phyloP scores from a whole-genome alignment of 2,113 vertebrate species.

The Illadopsis cleaveri region DNA sequence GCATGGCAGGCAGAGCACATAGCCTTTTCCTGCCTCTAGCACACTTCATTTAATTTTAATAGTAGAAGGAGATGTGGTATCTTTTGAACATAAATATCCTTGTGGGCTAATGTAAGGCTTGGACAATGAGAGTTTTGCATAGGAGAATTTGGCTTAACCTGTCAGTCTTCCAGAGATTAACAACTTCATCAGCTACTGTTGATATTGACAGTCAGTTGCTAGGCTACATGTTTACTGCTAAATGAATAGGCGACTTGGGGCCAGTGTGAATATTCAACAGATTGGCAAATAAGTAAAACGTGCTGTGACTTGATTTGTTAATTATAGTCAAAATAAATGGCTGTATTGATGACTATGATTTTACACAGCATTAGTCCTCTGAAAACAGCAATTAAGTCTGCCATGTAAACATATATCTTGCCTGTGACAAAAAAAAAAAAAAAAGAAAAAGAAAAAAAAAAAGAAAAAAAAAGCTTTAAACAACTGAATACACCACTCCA shows the following conservation, averaged over 20 bases:
- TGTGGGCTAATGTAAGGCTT: slow-evolving; percentile 53
- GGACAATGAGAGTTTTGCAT: slow-evolving; percentile 59
- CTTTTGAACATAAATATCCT: slow-evolving; percentile 65
- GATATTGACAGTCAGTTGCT: slow-evolving; percentile 85
- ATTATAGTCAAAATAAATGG: slow-evolving; percentile 71
- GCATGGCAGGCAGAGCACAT: slow-evolving; percentile 45
- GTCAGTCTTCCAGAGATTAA: slow-evolving; percentile 79
- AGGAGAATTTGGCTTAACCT: slow-evolving; percentile 56
- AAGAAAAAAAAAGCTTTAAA: slow-evolving; percentile 36
- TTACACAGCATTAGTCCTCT: slow-evolving; percentile 62
- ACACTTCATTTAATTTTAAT: slow-evolving; percentile 78
- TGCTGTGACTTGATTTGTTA: slow-evolving; percentile 81
- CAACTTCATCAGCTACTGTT: slow-evolving; percentile 83
- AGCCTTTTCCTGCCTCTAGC: slow-evolving; percentile 70
- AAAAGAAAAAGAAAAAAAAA: not conserved
- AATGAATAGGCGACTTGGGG: slow-evolving; percentile 78
- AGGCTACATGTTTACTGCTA: slow-evolving; percentile 79
- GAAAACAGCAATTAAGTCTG: slow-evolving; percentile 62
- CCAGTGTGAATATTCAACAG: slow-evolving; percentile 81
- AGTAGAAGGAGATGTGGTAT: slow-evolving; percentile 65
- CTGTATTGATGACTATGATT: slow-evolving; percentile 77
- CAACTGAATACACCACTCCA: slow-evolving; percentile 43
- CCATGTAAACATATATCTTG: slow-evolving; percentile 60
- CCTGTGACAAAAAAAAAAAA: slow-evolving; percentile 54
- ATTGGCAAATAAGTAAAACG: slow-evolving; percentile 83